phyloP scores from a whole-genome alignment of 2,888 invertebrate species.

The Drosophila histrio region DNA sequence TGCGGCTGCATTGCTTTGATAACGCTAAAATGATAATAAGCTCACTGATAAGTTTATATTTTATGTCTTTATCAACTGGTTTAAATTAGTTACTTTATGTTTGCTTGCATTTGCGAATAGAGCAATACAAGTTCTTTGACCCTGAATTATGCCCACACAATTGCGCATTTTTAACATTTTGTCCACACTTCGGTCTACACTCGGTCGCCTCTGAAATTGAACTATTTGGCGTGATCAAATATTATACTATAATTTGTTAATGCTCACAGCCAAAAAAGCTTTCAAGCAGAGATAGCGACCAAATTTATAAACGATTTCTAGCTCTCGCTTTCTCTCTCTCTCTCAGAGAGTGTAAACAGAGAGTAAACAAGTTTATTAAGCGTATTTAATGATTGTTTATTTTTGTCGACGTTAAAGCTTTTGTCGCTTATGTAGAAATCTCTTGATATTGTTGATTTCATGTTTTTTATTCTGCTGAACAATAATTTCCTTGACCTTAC shows the following conservation, averaged over 20 bases:
- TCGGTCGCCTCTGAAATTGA: background rate
- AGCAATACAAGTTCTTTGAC: background rate
- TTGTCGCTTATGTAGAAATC: no score
- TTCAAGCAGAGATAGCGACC: conserved; percentile 2
- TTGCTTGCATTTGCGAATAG: background rate
- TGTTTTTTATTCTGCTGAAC: no score
- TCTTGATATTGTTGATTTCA: no score
- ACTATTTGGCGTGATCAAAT: conserved; percentile 12
- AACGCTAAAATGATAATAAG: conserved; percentile 46
- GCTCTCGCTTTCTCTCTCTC: background rate
- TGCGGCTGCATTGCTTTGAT: conserved; percentile 46
- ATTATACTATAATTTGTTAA: background rate
- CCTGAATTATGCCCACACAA: conserved; percentile 6
- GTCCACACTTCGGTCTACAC: background rate
- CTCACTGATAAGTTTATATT: background rate
- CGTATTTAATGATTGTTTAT: no score
- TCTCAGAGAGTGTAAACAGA: background rate
- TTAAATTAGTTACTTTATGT: conserved; percentile 15
- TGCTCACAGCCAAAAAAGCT: no score
- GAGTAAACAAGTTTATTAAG: no score
- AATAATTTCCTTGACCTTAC: no score
- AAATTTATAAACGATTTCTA: conserved; percentile 2
- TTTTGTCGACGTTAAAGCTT: no score
- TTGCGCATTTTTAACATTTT: conserved; percentile 41
- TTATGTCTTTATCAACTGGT: background rate